Conservation (phyloP, 2,113 vertebrate genomes). For the Butastur rufipennis region DNA sequence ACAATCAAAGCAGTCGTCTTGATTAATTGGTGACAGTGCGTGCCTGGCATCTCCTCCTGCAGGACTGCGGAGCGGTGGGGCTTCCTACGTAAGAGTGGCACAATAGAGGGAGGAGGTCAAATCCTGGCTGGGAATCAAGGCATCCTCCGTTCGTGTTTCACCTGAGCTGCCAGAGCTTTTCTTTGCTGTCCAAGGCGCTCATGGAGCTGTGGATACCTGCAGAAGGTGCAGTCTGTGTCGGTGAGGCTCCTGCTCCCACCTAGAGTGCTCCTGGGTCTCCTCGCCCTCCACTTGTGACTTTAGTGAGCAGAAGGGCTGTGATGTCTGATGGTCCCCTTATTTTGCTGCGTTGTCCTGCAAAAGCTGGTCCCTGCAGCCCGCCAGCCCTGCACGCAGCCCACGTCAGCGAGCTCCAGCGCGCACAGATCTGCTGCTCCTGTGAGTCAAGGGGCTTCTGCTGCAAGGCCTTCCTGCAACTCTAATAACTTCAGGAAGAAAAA, state of each 20-base stretch:
- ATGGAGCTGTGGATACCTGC: fast-evolving
- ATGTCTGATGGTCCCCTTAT: fast-evolving
- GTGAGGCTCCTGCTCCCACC: neutral
- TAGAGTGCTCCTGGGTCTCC: neutral
- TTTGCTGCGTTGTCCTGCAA: neutral
- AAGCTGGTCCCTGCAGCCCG: neutral
- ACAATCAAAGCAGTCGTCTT: neutral
- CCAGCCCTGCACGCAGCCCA: neutral
- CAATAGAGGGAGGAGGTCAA: neutral
- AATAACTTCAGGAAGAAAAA: neutral
- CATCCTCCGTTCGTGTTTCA: fast-evolving
- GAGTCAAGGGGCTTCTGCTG: neutral
- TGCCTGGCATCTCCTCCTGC: neutral
- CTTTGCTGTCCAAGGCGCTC: neutral
- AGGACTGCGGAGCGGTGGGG: fast-evolving
- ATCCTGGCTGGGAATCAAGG: neutral
- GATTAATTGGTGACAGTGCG: neutral
- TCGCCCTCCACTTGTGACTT: fast-evolving
- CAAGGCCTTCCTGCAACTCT: neutral
- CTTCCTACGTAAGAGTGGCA: neutral
- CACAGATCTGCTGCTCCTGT: neutral
- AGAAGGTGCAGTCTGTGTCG: neutral
- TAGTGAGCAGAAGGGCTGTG: neutral
- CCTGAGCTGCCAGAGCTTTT: neutral
- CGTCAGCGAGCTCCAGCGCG: neutral